These are phyloP conservation scores for Sylvia atricapilla DNA, from an alignment of 2,113 vertebrate genomes.

Conservation along the genomic window DNA sequence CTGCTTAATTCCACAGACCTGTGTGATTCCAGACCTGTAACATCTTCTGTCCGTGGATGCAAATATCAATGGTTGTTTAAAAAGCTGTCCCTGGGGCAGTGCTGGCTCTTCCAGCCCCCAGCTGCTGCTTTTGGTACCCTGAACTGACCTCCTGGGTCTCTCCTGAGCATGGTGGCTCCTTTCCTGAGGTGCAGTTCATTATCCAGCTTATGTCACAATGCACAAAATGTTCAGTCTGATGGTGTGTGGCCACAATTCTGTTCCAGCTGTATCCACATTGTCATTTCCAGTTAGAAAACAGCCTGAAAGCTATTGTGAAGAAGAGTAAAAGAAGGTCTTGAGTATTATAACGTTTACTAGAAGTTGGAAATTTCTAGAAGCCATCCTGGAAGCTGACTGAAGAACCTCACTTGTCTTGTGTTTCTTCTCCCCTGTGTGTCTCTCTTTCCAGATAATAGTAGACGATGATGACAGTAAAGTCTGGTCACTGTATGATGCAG, in stretches of 20 bases:
- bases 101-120: not conserved
- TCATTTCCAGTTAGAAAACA: not conserved
- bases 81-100: not conserved
- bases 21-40: not conserved
- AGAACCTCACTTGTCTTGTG: not conserved
- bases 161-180: not conserved
- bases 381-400: not conserved
- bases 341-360: not conserved
- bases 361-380: not conserved
- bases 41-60: not conserved
- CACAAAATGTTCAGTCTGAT: not conserved
- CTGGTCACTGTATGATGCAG: slow-evolving; percentile 95
- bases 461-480: slow-evolving; percentile 98
- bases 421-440: not conserved
- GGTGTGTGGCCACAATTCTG: not conserved
- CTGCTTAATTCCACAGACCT: not conserved
- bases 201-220: not conserved
- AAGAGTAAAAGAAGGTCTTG: not conserved
- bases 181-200: not conserved
- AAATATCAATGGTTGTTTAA: not conserved
- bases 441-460: slow-evolving; percentile 87
- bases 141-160: not conserved
- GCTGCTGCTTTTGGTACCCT: not conserved
- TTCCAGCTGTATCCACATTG: not conserved
- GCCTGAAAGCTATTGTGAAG: not conserved